Evolutionary conservation across 2,113 vertebrate genomes (phyloP), one percentile per base, ranked within the genome.

Genomic region (Zosterops lateralis): DNA sequence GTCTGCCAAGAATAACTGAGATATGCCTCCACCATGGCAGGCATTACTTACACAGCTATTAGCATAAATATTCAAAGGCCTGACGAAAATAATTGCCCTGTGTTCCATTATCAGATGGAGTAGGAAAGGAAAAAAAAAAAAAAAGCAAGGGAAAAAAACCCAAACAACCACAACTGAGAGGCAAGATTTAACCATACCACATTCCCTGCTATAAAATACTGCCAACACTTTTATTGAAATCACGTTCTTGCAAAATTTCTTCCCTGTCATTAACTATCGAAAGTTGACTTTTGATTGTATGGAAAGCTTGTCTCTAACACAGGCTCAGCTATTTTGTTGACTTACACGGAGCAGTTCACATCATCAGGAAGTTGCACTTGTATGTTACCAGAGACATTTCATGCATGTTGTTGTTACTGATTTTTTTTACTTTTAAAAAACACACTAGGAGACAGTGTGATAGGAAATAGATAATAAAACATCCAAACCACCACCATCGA

Each of bases 1-100:
- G 67, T 9, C 80, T 91, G 90, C 90, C 92, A 95, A 93, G 92
- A 96, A 90, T 83, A 94, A 75, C 82, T 34, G 67, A 91, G 88
- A 90, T 79, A 40, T 70, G 79, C 54, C 84, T 86, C 60, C 62
- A 77, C 1, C 2, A 67, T 11, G 29, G 70, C 58, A 91, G 40
- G 32, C 70, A 78, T 71, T 81, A 90, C 70, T 92, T 74, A 82
- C 70, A 74, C 9, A 84, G 64, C 68, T 80, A 51, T 87, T 82
- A 88, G 47, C 60, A 80, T 71, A 66, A 90, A 83, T 80, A 95
- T 56, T 90, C 76, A 86, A 86, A 81, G 48, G 21, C 31, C 38
- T 54, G 20, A 86, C 48, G 68, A 80, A 88, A 89, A 87, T 68
- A 85, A n/a, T 31, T 76, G 44, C 16, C 22, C 58, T 51, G 26